Conservation (phyloP, 2,113 vertebrate genomes). For the Oophaga pumilio region DNA sequence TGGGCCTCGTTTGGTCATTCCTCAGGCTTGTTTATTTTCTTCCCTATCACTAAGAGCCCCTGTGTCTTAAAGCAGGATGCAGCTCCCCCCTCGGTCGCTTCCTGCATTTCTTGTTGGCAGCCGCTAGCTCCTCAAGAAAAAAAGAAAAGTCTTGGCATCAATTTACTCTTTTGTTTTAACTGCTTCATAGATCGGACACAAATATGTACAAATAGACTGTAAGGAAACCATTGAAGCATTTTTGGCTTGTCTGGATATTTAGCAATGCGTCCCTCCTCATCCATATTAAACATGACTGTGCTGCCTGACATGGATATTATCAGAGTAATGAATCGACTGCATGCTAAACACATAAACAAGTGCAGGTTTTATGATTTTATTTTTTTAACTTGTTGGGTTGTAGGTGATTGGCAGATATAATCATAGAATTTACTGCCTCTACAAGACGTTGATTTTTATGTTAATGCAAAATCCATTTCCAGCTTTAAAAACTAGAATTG, state of each 20-base stretch:
- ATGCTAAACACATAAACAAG: background rate
- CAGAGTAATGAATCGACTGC: background rate
- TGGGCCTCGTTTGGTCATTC: conserved; percentile 47
- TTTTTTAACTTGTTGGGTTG: too few species aligned
- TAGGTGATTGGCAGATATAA: too few species aligned
- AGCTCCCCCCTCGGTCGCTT: conserved; percentile 50
- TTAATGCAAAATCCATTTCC: background rate
- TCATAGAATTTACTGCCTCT: too few species aligned
- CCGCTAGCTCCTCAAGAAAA: conserved; percentile 26
- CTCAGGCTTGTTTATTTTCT: conserved; percentile 52
- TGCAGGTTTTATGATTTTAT: too few species aligned
- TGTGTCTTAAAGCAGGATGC: conserved; percentile 50
- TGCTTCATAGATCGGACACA: background rate
- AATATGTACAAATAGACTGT: background rate
- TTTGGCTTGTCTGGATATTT: background rate
- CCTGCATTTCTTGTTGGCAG: conserved; percentile 54
- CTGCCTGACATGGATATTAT: background rate
- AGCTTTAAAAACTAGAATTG: background rate
- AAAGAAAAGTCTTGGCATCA: conserved; percentile 24
- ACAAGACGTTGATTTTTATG: background rate
- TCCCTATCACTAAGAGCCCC: conserved; percentile 43
- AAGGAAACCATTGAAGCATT: too few species aligned
- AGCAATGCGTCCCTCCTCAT: background rate
- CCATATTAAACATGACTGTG: background rate
- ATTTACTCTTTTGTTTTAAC: conserved; percentile 41